Percentiles rank a stretch among this genome's conserved stretches.
phyloP scores from a whole-genome alignment of 2,797 vertebrate genomes.

The Spea hammondii region DNA sequence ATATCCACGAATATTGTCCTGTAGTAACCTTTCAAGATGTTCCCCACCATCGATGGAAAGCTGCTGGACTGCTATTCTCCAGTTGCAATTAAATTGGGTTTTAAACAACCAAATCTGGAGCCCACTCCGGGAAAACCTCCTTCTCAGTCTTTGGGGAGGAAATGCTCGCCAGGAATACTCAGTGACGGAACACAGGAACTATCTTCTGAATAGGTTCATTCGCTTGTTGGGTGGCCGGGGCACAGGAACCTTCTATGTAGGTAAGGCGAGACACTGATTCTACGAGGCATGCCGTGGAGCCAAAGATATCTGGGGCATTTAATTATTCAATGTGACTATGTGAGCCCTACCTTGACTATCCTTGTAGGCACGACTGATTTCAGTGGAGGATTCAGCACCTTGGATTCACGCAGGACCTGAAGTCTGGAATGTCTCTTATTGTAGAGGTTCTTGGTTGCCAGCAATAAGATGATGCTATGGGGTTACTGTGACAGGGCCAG shows the following conservation, averaged over 20 bases:
- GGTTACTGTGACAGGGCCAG: too few species aligned
- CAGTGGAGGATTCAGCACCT: too few species aligned
- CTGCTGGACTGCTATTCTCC: background rate
- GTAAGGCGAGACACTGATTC: background rate
- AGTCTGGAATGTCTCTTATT: too few species aligned
- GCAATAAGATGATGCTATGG: too few species aligned
- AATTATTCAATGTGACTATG: too few species aligned
- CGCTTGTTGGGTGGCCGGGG: background rate
- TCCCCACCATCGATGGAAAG: background rate
- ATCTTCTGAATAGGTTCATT: background rate
- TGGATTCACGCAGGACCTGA: too few species aligned
- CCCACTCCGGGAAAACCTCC: background rate
- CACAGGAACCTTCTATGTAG: background rate
- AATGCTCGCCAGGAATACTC: background rate
- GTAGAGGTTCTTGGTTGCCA: too few species aligned
- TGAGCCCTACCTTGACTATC: too few species aligned
- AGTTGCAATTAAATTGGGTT: background rate
- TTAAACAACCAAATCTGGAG: background rate
- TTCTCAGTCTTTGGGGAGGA: background rate
- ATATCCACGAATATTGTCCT: background rate
- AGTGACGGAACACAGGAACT: background rate
- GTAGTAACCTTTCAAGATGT: background rate
- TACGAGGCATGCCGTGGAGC: background rate
- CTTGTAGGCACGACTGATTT: too few species aligned
- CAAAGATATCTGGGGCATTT: too few species aligned